These are phyloP conservation scores for Furnarius figulus DNA, from an alignment of 2,113 vertebrate genomes.

Conservation along the genomic window DNA sequence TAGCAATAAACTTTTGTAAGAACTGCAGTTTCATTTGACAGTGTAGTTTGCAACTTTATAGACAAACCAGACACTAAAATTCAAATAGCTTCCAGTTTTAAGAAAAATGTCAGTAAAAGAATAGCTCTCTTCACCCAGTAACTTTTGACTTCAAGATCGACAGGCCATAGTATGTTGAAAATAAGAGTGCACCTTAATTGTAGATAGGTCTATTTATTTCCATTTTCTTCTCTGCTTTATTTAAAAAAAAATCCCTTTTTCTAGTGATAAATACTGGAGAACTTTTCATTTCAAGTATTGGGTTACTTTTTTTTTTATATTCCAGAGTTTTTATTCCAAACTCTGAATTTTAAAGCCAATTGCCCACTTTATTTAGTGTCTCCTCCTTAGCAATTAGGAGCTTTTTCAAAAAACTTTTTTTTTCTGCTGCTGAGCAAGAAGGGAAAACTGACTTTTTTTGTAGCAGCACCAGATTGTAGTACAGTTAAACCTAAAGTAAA, in stretches of 20 bases:
- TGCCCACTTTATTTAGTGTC: neutral
- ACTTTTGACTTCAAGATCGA: neutral
- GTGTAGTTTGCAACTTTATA: neutral
- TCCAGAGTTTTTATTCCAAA: neutral
- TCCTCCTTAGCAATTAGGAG: neutral
- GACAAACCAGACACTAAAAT: neutral
- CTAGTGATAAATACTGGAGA: neutral
- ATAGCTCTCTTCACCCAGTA: neutral
- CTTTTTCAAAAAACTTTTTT: neutral
- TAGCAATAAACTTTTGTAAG: neutral
- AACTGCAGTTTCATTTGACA: neutral
- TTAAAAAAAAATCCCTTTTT: neutral
- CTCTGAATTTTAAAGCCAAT: neutral
- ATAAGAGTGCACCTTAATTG: neutral
- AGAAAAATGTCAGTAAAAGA: neutral
- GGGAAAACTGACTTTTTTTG: neutral
- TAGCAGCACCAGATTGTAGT: neutral
- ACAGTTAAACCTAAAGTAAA: neutral
- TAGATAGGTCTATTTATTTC: neutral
- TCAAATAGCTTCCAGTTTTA: neutral
- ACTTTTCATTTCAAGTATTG: neutral
- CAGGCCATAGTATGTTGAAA: neutral
- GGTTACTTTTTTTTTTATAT: neutral
- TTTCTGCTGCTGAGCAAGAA: neutral
- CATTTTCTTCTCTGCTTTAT: neutral